Percentiles rank a stretch among this genome's conserved stretches.
These are phyloP conservation scores for Abramis brama DNA, from an alignment of 2,113 vertebrate species.

Conservation along the genomic window DNA sequence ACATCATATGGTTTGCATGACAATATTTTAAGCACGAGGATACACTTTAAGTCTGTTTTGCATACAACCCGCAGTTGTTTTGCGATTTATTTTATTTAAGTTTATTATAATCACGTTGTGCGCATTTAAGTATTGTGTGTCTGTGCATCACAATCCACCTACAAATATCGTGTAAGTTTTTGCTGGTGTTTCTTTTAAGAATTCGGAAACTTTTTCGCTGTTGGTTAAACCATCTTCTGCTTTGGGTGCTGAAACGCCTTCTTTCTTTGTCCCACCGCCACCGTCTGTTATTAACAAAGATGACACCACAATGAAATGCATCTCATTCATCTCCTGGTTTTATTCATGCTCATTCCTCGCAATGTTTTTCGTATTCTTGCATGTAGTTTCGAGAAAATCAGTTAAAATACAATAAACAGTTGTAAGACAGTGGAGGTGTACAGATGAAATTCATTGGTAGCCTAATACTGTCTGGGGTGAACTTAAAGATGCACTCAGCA, in stretches of 20 bases:
- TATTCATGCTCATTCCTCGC: background rate
- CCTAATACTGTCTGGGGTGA: background rate
- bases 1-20: background rate
- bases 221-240: background rate
- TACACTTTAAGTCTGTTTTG: background rate
- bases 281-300: slow-evolving; percentile 51
- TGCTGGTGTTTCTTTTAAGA: background rate
- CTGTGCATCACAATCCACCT: background rate
- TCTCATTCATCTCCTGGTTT: slow-evolving; percentile 10
- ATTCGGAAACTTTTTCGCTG: background rate
- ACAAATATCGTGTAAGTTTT: background rate
- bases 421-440: background rate
- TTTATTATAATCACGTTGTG: background rate
- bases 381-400: background rate
- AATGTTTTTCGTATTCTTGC: background rate
- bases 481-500: slow-evolving; percentile 1
- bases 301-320: slow-evolving; percentile 8
- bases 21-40: background rate
- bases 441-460: background rate
- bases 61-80: background rate
- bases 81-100: background rate
- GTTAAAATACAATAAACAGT: background rate
- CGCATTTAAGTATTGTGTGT: background rate
- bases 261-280: slow-evolving; percentile 53
- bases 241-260: slow-evolving; percentile 24